Evolutionary conservation across 2,888 invertebrate species (phyloP), one percentile per base, ranked within the genome.

Genomic region (Ditula angustiorana): DNA sequence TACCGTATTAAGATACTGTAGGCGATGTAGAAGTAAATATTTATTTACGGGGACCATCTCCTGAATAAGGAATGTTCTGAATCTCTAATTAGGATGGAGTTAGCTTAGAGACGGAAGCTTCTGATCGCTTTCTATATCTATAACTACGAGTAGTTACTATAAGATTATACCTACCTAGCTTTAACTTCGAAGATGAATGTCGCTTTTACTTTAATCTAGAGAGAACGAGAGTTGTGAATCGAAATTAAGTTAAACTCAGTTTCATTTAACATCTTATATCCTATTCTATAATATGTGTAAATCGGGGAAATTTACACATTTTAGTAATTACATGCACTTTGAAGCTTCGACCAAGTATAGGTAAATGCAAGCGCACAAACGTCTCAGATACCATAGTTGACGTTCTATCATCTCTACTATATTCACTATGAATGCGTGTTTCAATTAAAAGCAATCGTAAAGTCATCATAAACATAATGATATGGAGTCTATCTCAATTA

Each of bases 231-330:
- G 85, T 89, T 88, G 88, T 88, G 86, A 89, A 82, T 86, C 81
- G 81, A 82, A 77, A 72, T 77, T 83, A 82, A 81, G 75, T 65
- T 53, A 68, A 71, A 67, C 67, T 78, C 10, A 16, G 55, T 52
- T 33, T 60, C 33, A 37, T 67, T 67, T 67, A 11, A 68, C 80
- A 81, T 81, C 76, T 63, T 71, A 66, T 77, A 73, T 79, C 69
- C 71, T 76, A 75, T 71, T 69, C 72, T 73, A 66, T 71, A 62
- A 61, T 69, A 77, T 86, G 90, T 92, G 92, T 92, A 90, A 92
- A 87, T 71, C 69, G 92, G 92, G 92, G 92, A 92, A 92, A 83
- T 92, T 92, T 92, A 92, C 92, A 92, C 90, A 86, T 72, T 44
- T 72, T 83, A 85, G 79, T 81, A 82, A 73, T 82, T 83, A 75